Base-by-base conservation (phyloP, 2,888 invertebrate species). In the Entomobrya proxima region DNA sequence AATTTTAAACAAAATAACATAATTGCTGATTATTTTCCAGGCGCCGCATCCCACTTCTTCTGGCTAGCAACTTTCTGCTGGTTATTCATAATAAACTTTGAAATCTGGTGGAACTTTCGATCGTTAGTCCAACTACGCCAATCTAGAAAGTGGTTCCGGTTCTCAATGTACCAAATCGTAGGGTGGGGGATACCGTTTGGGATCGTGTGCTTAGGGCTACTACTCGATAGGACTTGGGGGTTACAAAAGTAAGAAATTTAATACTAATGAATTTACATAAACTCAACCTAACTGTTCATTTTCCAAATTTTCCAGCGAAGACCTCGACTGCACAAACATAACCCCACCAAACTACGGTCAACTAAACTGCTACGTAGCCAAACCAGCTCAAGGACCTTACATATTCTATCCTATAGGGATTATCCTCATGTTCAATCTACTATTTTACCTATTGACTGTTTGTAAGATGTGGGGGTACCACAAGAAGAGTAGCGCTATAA, bases 301-400 rank as follows among this genome's bases (percentile, higher is more conserved):
- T 21, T 9, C 47, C 4, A 27, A 40, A 35, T 13, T 72, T 72
- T 37, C 13, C 58, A 88, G 86, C 47, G 76, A 80, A 32, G 74
- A 84, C n/a, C 64, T 88, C n/a, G 88, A 88, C 55, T 88, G 88
- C 35, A 40, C 86, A 0, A 82, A 61, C 30, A 18, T 88, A 13
- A 74, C 86, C n/a, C 58, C 80, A 0, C 88, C 88, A 13, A 88
- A 88, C 61, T 88, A 88, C 44, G 88, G 88, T 0, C 88, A 87
- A 44, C 40, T 85, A 9, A 88, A 88, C 69, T 88, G 88, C 58
- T 88, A 88, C 77, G 75, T 88, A 24, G 79, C 88, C 3, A 87
- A 87, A 75, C 32, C 27, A 37, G 81, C 87, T 15, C 88, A 88
- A 76, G 88, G 88, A 11, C 83, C 81, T 32, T 88, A 87, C 37